These are phyloP conservation scores for Cheilosia vernalis DNA, from an alignment of 2,888 invertebrate genomes.

Conservation along the genomic window DNA sequence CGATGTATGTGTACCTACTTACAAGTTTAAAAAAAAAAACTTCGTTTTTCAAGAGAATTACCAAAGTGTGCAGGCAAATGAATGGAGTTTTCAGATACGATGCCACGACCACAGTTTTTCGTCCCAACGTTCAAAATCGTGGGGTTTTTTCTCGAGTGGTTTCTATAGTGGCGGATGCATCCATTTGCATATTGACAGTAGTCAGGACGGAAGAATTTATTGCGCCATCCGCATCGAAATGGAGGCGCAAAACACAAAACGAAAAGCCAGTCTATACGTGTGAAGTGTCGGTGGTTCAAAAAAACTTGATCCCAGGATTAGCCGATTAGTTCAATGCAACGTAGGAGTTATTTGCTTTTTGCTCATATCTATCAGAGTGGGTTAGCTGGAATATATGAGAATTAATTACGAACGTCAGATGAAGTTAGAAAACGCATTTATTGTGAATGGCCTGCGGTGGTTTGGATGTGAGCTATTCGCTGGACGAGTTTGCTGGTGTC, in stretches of 20 bases:
- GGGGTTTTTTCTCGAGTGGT: slow-evolving; percentile 20
- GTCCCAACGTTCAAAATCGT: slow-evolving; percentile 4
- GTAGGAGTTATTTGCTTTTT: slow-evolving; percentile 18
- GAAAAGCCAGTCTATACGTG: slow-evolving; percentile 10
- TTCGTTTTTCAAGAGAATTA: slow-evolving; percentile 25
- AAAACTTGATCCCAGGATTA: slow-evolving; percentile 32
- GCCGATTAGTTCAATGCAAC: slow-evolving; percentile 21
- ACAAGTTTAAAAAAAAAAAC: not conserved
- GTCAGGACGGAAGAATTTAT: slow-evolving; percentile 30
- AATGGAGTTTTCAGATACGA: slow-evolving; percentile 31
- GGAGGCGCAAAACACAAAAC: not conserved
- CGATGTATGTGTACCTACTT: not conserved
- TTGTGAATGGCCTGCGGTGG: not conserved
- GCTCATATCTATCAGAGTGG: slow-evolving; percentile 15
- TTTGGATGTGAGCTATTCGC: not conserved
- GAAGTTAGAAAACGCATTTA: slow-evolving; percentile 17
- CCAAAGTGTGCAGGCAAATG: slow-evolving; percentile 27
- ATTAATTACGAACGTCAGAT: slow-evolving; percentile 31
- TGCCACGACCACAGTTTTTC: slow-evolving; percentile 7
- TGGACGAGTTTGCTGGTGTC: not conserved
- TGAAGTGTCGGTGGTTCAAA: slow-evolving; percentile 20
- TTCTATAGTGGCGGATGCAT: slow-evolving; percentile 16
- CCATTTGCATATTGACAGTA: slow-evolving; percentile 53
- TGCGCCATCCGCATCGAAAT: slow-evolving; percentile 8
- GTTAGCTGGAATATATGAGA: not conserved